Evolutionary conservation across 2,113 vertebrate species (phyloP).

Genomic region (Sphaerodactylus townsendi): DNA sequence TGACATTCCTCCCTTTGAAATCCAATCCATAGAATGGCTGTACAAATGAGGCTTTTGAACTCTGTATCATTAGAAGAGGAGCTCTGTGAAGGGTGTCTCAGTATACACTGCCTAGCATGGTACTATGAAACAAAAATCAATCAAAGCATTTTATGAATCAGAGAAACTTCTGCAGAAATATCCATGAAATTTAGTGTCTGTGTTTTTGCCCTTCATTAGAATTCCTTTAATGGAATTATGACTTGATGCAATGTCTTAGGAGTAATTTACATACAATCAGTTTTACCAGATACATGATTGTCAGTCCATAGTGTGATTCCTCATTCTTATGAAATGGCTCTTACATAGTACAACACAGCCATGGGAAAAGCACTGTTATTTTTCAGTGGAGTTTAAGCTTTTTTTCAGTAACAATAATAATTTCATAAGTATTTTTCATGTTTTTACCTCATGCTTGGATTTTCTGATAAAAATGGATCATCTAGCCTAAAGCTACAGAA

Average conservation of each 20-base stretch:
- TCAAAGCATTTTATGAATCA: not conserved
- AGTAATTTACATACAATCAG: not conserved
- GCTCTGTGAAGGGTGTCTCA: conserved; percentile 3
- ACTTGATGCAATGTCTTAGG: not conserved
- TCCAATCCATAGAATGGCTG: conserved; percentile 55
- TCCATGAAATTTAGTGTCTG: not conserved
- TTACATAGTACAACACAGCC: not conserved
- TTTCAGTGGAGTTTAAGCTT: not conserved
- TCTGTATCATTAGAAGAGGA: conserved; percentile 35
- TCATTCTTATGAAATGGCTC: not conserved
- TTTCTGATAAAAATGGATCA: not conserved
- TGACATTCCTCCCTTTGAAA: conserved; percentile 75
- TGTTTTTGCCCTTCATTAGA: not conserved
- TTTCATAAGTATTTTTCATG: not conserved
- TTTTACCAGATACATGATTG: not conserved
- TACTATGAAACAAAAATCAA: conserved; percentile 48
- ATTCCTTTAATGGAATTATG: not conserved
- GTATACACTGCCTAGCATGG: conserved; percentile 32
- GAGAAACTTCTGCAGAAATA: not conserved
- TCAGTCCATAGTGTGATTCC: not conserved
- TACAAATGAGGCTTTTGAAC: conserved; percentile 55
- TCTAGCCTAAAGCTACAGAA: not conserved
- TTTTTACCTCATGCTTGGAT: not conserved
- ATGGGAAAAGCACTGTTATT: not conserved
- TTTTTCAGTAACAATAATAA: not conserved